Evolutionary conservation across 1,140 invertebrate species (phyloP).

Genomic region (Zaprionus taronus): DNA sequence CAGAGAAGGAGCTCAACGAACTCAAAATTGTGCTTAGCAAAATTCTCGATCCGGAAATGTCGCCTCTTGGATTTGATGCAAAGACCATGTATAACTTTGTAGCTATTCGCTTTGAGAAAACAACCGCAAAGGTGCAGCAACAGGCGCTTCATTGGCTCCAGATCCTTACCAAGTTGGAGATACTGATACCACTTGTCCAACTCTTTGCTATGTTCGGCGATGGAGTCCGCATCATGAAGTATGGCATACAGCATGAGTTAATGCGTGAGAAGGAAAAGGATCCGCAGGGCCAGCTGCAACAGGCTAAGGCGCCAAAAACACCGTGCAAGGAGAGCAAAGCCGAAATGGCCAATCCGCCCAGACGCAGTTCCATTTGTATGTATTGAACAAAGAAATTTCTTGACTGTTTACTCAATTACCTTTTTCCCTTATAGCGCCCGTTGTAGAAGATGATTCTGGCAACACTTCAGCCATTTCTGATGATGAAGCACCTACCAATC

Average conservation of each 20-base stretch:
- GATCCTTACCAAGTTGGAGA: slow-evolving; percentile 94
- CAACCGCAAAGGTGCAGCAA: slow-evolving; percentile 94
- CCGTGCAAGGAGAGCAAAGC: slow-evolving; percentile 77
- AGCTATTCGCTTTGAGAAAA: slow-evolving; percentile 92
- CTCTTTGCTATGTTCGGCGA: slow-evolving; percentile 95
- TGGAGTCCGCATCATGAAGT: slow-evolving; percentile 89
- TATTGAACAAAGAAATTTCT: neutral
- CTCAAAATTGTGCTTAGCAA: slow-evolving; percentile 97
- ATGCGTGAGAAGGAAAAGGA: slow-evolving; percentile 85
- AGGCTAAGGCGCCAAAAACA: slow-evolving; percentile 84
- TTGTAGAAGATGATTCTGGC: slow-evolving; percentile 89
- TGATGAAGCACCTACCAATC: slow-evolving; percentile 87
- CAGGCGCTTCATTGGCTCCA: slow-evolving; percentile 98
- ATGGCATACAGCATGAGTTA: slow-evolving; percentile 84
- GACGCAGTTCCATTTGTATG: slow-evolving; percentile 87
- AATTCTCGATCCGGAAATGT: slow-evolving; percentile 98
- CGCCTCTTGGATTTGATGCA: slow-evolving; percentile 96
- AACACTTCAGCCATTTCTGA: slow-evolving; percentile 90
- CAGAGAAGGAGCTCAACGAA: slow-evolving; percentile 95
- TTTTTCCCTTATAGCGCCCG: slow-evolving; percentile 84
- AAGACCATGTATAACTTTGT: slow-evolving; percentile 98
- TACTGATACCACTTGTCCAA: slow-evolving; percentile 93
- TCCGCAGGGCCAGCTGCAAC: slow-evolving; percentile 38
- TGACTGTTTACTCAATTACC: neutral
- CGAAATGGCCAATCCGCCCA: slow-evolving; percentile 76